Conservation (phyloP, 2,113 vertebrate genomes). For the Vombatus ursinus region DNA sequence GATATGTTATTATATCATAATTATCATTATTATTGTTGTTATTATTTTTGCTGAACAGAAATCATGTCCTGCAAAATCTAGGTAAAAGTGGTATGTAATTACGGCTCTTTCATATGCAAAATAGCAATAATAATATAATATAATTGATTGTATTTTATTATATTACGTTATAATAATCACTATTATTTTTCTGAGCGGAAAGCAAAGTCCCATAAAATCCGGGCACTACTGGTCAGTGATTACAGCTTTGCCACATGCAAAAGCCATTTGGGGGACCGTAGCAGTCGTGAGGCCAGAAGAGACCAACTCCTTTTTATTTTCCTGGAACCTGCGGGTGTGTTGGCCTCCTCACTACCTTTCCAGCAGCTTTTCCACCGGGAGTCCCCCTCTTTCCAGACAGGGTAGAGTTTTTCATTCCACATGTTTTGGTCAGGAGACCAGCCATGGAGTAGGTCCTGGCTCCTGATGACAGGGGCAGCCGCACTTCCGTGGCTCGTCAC, state of each 20-base stretch:
- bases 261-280: not conserved
- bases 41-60: not conserved
- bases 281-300: not conserved
- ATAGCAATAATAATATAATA: not conserved
- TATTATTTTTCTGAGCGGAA: not conserved
- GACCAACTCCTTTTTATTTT: not conserved
- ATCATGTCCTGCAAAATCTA: not conserved
- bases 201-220: not conserved
- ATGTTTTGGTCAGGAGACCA: conserved; percentile 89
- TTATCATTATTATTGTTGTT: not conserved
- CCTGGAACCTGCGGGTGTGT: not conserved
- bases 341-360: conserved; percentile 77
- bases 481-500: conserved; percentile 77
- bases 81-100: too few species aligned
- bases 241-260: not conserved
- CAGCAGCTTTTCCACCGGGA: conserved; percentile 84
- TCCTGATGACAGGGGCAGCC: conserved; percentile 15
- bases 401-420: conserved; percentile 94
- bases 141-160: not conserved
- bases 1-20: too few species aligned
- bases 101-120: not conserved
- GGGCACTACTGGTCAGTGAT: not conserved
- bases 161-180: not conserved
- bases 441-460: conserved; percentile 74
- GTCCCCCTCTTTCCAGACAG: conserved; percentile 85